Evolutionary conservation across 2,113 vertebrate genomes (phyloP).

Genomic region (Haliaeetus leucogaster): DNA sequence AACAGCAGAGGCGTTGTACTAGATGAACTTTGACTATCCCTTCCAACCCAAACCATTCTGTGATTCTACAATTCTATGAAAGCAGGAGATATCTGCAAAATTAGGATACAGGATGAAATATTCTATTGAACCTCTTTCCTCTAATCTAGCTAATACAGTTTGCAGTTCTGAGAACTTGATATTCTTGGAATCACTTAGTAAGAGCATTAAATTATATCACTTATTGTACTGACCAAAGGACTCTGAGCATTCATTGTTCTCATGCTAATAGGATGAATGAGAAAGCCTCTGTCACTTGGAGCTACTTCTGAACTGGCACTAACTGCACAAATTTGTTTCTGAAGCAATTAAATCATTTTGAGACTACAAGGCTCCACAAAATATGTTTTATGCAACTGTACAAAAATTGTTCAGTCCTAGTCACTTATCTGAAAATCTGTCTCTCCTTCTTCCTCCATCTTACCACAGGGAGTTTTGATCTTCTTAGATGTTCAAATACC

Average conservation of each 20-base stretch:
- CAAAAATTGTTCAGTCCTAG: neutral
- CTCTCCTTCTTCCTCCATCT: neutral
- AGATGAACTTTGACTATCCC: neutral
- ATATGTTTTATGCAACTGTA: neutral
- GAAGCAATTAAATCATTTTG: neutral
- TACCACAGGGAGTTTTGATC: neutral
- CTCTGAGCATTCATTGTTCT: neutral
- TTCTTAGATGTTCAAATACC: neutral
- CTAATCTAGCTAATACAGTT: neutral
- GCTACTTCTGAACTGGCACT: neutral
- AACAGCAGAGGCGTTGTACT: neutral
- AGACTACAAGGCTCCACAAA: neutral
- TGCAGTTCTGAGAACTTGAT: neutral
- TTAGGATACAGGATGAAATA: neutral
- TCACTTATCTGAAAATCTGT: neutral
- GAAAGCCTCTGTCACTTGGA: neutral
- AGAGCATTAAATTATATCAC: neutral
- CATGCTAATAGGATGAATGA: neutral
- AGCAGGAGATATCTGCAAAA: neutral
- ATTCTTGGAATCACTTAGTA: neutral
- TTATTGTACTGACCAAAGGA: neutral
- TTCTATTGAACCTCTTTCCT: neutral
- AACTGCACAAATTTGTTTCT: neutral
- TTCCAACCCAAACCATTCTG: neutral
- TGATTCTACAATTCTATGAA: neutral